Evolutionary conservation across 2,888 invertebrate species (phyloP).

Genomic region (Tortricodes alternella): DNA sequence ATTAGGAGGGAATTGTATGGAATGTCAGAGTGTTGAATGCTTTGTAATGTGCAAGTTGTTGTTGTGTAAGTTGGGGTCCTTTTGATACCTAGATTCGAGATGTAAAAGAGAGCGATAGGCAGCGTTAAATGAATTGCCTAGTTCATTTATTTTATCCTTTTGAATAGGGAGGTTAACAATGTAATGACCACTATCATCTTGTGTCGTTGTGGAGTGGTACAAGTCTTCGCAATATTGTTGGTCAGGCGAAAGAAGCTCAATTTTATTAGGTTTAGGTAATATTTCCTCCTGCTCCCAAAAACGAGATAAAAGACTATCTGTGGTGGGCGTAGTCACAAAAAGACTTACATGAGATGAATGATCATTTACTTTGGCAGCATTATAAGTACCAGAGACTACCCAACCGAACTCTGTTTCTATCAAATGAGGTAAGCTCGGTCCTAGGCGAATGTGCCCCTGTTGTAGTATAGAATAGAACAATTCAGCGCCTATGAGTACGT

Average conservation of each 20-base stretch:
- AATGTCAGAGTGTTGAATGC: constrained; percentile 9
- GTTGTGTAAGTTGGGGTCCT: constrained; percentile 20
- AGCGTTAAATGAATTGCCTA: constrained; percentile 33
- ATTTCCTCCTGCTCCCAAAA: constrained; percentile 31
- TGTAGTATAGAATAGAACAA: constrained; percentile 18
- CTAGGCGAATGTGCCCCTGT: constrained; percentile 16
- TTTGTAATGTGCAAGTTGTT: constrained; percentile 27
- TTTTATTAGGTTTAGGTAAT: not conserved
- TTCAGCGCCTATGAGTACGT: constrained; percentile 32
- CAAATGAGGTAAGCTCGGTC: constrained; percentile 18
- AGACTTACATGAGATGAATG: too few species aligned
- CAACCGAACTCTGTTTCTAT: constrained; percentile 27
- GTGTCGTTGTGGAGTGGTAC: constrained; percentile 25
- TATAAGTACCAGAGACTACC: constrained; percentile 21
- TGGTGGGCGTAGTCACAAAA: too few species aligned
- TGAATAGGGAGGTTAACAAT: constrained; percentile 26
- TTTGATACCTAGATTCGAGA: constrained; percentile 30
- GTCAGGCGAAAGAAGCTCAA: constrained; percentile 14
- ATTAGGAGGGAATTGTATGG: constrained; percentile 4
- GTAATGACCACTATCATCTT: constrained; percentile 10
- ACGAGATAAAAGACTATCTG: constrained; percentile 6
- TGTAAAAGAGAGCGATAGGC: constrained; percentile 32
- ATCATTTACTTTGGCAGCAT: too few species aligned
- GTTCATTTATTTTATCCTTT: constrained; percentile 9
- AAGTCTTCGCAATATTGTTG: constrained; percentile 30